These are phyloP conservation scores for Andrena flavipes DNA, from an alignment of 2,888 invertebrate genomes.

Conservation along the genomic window DNA sequence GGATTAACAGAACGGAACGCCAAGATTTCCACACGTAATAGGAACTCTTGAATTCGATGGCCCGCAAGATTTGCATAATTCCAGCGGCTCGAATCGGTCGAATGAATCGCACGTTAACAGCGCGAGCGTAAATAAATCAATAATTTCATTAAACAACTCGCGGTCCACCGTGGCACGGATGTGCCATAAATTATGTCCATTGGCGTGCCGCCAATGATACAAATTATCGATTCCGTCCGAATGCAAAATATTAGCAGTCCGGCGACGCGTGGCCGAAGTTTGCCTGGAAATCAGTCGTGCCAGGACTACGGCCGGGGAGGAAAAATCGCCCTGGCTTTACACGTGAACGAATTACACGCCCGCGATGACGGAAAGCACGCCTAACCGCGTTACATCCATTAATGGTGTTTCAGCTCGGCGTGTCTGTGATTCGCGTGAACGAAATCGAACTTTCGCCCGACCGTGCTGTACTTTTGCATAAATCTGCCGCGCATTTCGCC, in stretches of 20 bases:
- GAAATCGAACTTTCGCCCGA: neutral
- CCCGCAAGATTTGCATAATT: neutral
- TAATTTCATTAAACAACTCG: slow-evolving; percentile 57
- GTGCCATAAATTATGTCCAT: slow-evolving; percentile 45
- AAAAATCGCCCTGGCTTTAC: slow-evolving; percentile 13
- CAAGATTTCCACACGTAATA: neutral
- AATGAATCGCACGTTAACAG: slow-evolving; percentile 55
- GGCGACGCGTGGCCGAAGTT: slow-evolving; percentile 12
- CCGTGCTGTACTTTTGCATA: neutral
- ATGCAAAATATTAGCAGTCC: slow-evolving; percentile 36
- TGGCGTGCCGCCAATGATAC: slow-evolving; percentile 51
- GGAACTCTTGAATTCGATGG: neutral
- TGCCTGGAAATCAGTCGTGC: slow-evolving; percentile 24
- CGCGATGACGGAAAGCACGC: slow-evolving; percentile 16
- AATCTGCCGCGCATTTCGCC: slow-evolving; percentile 10
- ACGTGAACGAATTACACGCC: slow-evolving; percentile 9
- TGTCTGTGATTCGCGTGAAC: slow-evolving; percentile 10
- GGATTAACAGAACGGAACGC: neutral
- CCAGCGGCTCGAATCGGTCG: slow-evolving; percentile 3
- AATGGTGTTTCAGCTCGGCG: slow-evolving; percentile 19
- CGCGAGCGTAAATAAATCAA: slow-evolving; percentile 49
- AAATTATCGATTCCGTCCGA: slow-evolving; percentile 45
- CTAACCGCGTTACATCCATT: slow-evolving; percentile 47
- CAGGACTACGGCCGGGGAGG: slow-evolving; percentile 14
- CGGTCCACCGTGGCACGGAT: slow-evolving; percentile 7